These are phyloP conservation scores for Amphibalanus amphitrite DNA, from an alignment of 1,140 invertebrate genomes.

Conservation along the genomic window DNA sequence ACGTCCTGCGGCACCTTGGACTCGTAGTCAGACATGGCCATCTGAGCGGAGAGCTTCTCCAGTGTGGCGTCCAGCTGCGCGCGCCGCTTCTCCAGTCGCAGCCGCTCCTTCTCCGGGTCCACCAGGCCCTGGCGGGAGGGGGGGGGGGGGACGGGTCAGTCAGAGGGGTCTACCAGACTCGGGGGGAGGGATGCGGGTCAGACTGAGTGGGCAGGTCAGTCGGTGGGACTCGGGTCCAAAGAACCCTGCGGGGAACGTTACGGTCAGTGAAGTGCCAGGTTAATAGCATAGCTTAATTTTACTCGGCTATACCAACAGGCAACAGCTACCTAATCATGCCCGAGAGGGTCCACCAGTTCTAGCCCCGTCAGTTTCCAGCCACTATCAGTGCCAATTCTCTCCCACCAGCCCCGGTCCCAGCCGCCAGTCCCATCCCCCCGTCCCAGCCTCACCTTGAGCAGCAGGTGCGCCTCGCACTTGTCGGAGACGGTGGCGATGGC, in stretches of 20 bases:
- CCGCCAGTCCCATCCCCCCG: not conserved
- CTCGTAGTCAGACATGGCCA: conserved; percentile 53
- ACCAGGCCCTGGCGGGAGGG: conserved; percentile 52
- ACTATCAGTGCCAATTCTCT: not conserved
- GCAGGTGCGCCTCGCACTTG: conserved; percentile 69
- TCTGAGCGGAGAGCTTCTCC: conserved; percentile 40
- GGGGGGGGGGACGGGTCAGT: conserved; percentile 1
- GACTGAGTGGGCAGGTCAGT: too few relatives aligned
- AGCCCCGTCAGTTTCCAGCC: not conserved
- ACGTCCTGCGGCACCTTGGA: conserved; percentile 68
- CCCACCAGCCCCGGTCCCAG: too few relatives aligned
- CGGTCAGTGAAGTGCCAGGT: conserved; percentile 7
- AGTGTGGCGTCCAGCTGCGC: conserved; percentile 48
- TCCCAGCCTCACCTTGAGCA: conserved; percentile 61
- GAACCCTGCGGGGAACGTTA: conserved; percentile 2
- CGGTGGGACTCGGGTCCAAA: not conserved
- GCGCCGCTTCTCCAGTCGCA: conserved; percentile 64
- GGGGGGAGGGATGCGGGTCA: too few relatives aligned
- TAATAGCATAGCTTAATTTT: conserved; percentile 7
- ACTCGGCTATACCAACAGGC: conserved; percentile 2
- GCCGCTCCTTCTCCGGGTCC: conserved; percentile 67
- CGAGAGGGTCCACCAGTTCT: not conserved
- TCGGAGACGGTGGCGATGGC: conserved; percentile 74
- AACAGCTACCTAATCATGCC: not conserved
- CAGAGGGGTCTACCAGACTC: conserved; percentile 1